Evolutionary conservation across 2,888 invertebrate species (phyloP).

Genomic region (Ornithoptera priamus): DNA sequence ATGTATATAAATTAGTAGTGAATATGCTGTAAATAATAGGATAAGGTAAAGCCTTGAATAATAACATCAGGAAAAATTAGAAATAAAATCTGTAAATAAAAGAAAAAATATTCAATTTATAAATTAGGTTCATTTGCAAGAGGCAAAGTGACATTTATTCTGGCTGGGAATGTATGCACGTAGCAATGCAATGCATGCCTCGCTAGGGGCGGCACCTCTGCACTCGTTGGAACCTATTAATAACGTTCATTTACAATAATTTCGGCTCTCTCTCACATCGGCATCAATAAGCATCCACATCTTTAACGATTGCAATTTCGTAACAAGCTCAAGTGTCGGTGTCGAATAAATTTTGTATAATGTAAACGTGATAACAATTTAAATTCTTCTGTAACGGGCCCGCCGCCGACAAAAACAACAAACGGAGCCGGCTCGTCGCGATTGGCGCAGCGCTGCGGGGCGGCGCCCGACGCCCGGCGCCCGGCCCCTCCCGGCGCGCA

Average conservation of each 20-base stretch:
- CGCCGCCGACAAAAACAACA: constrained; percentile 79
- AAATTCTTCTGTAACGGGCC: constrained; percentile 79
- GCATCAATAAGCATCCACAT: constrained; percentile 69
- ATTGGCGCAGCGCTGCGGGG: constrained; percentile 55
- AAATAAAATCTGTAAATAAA: too few relatives aligned
- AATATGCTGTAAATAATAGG: too few relatives aligned
- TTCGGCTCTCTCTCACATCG: constrained; percentile 42
- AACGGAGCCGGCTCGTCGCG: constrained; percentile 62
- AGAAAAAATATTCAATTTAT: too few relatives aligned
- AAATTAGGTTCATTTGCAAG: too few relatives aligned
- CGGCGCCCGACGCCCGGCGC: constrained; percentile 45
- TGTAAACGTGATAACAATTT: constrained; percentile 81
- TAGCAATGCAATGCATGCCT: too few relatives aligned
- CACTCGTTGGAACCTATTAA: constrained; percentile 37
- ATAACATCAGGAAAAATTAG: too few relatives aligned
- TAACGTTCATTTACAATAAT: constrained; percentile 47
- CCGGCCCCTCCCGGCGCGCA: constrained; percentile 48
- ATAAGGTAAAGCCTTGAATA: too few relatives aligned
- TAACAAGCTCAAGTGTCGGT: constrained; percentile 78
- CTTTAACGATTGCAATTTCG: constrained; percentile 80
- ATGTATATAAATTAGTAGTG: too few relatives aligned
- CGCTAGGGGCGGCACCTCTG: not conserved
- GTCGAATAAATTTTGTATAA: constrained; percentile 80
- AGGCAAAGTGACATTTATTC: too few relatives aligned
- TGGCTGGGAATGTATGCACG: too few relatives aligned